Percentiles rank a stretch among this genome's conserved stretches.
These are phyloP conservation scores for Brachyrhaphis roseni DNA, from an alignment of 2,797 vertebrate species.

Conservation along the genomic window DNA sequence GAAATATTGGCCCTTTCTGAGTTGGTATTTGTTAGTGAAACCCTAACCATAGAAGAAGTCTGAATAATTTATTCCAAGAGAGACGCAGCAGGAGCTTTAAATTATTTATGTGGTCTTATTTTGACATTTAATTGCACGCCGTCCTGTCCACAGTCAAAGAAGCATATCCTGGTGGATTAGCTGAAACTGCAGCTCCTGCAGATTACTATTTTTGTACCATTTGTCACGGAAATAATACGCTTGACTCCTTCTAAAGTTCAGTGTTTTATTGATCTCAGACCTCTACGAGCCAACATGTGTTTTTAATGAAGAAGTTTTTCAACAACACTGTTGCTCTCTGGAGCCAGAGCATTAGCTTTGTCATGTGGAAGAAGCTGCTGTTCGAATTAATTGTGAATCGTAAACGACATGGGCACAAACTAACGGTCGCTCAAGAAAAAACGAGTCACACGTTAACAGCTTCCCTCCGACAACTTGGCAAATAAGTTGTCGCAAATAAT, in stretches of 20 bases:
- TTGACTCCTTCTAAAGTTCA: constrained; percentile 40
- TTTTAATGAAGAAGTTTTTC: constrained; percentile 25
- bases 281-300: constrained; percentile 20
- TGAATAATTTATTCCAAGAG: constrained; percentile 42
- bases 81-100: constrained; percentile 52
- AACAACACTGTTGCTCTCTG: neutral
- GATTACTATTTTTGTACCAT: constrained; percentile 60
- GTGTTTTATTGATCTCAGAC: constrained; percentile 38
- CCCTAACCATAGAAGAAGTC: constrained; percentile 20
- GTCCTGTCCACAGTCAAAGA: constrained; percentile 65
- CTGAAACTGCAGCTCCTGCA: constrained; percentile 61
- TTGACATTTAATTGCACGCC: constrained; percentile 61
- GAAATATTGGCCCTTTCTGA: neutral
- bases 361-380: constrained; percentile 26
- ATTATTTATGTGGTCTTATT: constrained; percentile 69
- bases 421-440: constrained; percentile 35
- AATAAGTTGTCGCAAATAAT: no score
- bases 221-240: constrained; percentile 50
- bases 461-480: constrained; percentile 63
- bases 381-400: constrained; percentile 41
- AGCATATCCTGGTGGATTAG: constrained; percentile 62
- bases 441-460: constrained; percentile 44
- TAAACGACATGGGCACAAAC: constrained; percentile 36
- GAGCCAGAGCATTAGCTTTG: constrained; percentile 12
- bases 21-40: neutral